These are phyloP conservation scores for Philhelius pedissequus DNA, from an alignment of 2,888 invertebrate genomes.

Conservation along the genomic window DNA sequence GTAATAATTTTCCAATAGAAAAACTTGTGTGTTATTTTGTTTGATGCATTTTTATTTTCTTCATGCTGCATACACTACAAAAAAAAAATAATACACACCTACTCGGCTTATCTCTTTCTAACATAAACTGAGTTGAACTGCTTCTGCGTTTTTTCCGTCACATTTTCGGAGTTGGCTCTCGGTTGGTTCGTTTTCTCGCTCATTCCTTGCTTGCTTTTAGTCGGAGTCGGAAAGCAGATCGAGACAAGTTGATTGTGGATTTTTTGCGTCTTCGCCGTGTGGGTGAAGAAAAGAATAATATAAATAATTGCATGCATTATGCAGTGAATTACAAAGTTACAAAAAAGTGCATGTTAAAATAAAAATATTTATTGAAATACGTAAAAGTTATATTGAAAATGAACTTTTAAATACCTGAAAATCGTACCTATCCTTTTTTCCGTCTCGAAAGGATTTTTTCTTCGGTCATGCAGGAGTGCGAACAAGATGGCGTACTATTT, in stretches of 20 bases:
- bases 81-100: not conserved
- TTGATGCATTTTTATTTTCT: constrained; percentile 53
- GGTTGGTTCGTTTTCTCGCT: constrained; percentile 39
- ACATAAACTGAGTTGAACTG: not conserved
- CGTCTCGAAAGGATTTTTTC: constrained; percentile 30
- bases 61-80: too few species aligned
- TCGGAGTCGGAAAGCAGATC: constrained; percentile 58
- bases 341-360: not conserved
- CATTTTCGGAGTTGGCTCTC: not conserved
- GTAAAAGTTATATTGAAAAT: not conserved
- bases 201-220: constrained; percentile 34
- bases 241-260: constrained; percentile 41
- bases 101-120: constrained; percentile 10
- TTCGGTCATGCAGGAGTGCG: not conserved
- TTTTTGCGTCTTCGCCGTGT: constrained; percentile 39
- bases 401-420: not conserved
- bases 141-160: not conserved
- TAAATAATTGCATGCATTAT: constrained; percentile 22
- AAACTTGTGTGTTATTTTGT: constrained; percentile 56
- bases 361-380: not conserved
- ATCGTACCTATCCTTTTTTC: constrained; percentile 19
- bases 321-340: not conserved
- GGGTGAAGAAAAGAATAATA: constrained; percentile 32
- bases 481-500: constrained; percentile 18
- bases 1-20: not conserved